Evolutionary conservation across 2,888 invertebrate species (phyloP).

Genomic region (Cistogaster globosa): DNA sequence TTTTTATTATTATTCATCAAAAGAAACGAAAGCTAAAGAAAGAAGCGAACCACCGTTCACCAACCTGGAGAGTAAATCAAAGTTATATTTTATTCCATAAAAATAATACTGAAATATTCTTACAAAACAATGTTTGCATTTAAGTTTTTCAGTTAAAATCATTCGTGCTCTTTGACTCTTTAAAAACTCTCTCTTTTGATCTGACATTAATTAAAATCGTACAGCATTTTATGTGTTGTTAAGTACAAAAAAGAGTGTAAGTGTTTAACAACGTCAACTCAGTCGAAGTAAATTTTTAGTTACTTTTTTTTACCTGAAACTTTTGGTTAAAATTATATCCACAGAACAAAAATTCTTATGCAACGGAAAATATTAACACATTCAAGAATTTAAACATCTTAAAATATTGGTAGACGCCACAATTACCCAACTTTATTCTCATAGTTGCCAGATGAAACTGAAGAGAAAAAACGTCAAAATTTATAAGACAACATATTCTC

Average conservation of each 20-base stretch:
- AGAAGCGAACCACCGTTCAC: too few relatives aligned
- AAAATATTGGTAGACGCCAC: neutral
- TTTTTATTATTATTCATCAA: too few relatives aligned
- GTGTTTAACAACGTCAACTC: neutral
- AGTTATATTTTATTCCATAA: too few relatives aligned
- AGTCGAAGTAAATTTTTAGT: constrained; percentile 1
- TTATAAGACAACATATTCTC: too few relatives aligned
- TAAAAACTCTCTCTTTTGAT: neutral
- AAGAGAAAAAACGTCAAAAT: too few relatives aligned
- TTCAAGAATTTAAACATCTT: constrained; percentile 46
- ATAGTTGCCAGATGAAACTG: too few relatives aligned
- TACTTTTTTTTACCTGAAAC: constrained; percentile 43
- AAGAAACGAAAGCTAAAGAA: too few relatives aligned
- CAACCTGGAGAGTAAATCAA: too few relatives aligned
- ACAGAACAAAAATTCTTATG: neutral
- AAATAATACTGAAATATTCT: too few relatives aligned
- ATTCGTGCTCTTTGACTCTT: neutral
- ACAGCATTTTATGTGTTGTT: neutral
- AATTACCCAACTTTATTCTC: too few relatives aligned
- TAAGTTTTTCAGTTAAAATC: too few relatives aligned
- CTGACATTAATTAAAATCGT: neutral
- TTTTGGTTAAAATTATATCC: neutral
- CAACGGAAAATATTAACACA: constrained; percentile 31
- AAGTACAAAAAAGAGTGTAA: neutral
- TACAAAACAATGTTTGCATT: too few relatives aligned